Evolutionary conservation across 2,888 invertebrate genomes (phyloP).

Genomic region (Drosophila diplacantha): DNA sequence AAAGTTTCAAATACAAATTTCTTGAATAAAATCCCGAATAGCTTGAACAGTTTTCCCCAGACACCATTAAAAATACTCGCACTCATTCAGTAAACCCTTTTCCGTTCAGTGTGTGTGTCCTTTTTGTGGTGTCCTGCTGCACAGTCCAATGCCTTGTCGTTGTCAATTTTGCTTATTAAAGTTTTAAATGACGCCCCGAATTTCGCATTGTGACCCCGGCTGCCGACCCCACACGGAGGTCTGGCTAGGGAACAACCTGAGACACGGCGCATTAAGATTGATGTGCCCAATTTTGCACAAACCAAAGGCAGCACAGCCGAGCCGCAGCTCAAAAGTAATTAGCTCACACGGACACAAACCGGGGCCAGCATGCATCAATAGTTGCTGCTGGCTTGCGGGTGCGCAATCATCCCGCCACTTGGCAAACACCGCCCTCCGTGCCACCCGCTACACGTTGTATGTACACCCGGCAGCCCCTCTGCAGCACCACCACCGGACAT

Average conservation of each 20-base stretch:
- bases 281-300: conserved; percentile 59
- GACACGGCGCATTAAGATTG: conserved; percentile 67
- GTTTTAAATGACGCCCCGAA: conserved; percentile 71
- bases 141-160: conserved; percentile 42
- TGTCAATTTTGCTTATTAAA: conserved; percentile 70
- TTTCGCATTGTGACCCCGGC: conserved; percentile 57
- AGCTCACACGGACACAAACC: conserved; percentile 44
- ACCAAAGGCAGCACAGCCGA: conserved; percentile 26
- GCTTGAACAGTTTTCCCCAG: too few species aligned
- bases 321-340: conserved; percentile 60
- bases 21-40: neutral
- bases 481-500: conserved; percentile 41
- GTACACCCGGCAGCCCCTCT: conserved; percentile 14
- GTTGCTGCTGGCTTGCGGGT: conserved; percentile 33
- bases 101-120: conserved; percentile 8
- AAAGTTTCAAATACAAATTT: neutral
- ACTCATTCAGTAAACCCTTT: neutral
- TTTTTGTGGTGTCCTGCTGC: conserved; percentile 25
- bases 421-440: conserved; percentile 5
- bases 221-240: conserved; percentile 19
- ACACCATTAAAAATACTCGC: fast-evolving
- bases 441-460: neutral
- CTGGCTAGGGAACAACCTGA: conserved; percentile 48
- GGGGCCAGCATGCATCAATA: conserved; percentile 52
- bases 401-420: conserved; percentile 17